phyloP scores from a whole-genome alignment of 2,113 vertebrate genomes.

The Psephotus haematonotus region DNA sequence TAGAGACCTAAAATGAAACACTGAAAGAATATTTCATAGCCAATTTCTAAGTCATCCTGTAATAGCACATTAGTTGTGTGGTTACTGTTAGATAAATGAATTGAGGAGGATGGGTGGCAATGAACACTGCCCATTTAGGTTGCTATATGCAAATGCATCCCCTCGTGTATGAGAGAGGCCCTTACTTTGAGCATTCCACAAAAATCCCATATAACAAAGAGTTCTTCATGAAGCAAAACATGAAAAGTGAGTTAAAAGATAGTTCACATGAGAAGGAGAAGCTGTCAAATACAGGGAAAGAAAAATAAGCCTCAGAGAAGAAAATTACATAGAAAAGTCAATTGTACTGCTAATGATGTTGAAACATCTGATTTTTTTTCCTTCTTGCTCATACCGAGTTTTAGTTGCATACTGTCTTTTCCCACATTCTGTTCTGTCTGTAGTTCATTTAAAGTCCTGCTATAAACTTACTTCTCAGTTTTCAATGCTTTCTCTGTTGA shows the following conservation, averaged over 20 bases:
- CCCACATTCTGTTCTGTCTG: background rate
- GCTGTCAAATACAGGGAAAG: background rate
- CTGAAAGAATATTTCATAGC: background rate
- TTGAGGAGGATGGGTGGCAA: background rate
- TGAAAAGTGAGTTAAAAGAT: background rate
- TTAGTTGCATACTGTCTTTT: background rate
- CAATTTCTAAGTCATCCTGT: background rate
- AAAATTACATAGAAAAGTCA: background rate
- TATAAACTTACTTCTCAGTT: background rate
- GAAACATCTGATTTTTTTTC: background rate
- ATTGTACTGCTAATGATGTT: background rate
- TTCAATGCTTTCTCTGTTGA: background rate
- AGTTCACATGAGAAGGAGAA: background rate
- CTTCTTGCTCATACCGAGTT: background rate
- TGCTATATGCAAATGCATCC: background rate
- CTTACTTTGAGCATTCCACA: background rate
- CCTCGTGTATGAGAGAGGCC: rapidly evolving
- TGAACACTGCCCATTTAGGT: background rate
- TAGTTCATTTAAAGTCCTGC: background rate
- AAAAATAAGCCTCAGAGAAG: background rate
- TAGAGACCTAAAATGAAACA: background rate
- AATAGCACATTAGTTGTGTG: background rate
- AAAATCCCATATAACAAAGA: background rate
- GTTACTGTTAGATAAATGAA: background rate
- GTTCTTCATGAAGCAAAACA: background rate